These are phyloP conservation scores for Lampris incognitus DNA, from an alignment of 2,113 vertebrate genomes.

Conservation along the genomic window DNA sequence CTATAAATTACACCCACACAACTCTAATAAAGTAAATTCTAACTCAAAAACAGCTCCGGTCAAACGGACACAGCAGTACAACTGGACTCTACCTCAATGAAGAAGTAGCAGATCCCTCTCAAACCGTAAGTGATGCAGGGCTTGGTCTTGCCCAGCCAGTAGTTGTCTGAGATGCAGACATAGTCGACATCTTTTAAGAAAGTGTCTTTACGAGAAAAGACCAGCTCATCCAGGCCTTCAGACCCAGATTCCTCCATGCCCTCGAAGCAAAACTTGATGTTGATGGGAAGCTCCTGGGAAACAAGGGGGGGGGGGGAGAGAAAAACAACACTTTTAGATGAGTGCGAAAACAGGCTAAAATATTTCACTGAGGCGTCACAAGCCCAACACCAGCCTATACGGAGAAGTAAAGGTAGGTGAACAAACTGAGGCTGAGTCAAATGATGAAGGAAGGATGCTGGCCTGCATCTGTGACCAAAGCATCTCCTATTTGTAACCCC, in stretches of 20 bases:
- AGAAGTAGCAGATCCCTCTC: constrained; percentile 95
- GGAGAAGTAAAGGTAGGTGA: too few species aligned
- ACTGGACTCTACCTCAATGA: constrained; percentile 82
- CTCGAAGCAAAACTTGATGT: constrained; percentile 95
- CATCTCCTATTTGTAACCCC: too few species aligned
- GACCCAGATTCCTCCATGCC: constrained; percentile 99
- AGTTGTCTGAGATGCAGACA: constrained; percentile 97
- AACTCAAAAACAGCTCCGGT: not conserved
- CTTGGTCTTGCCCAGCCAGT: constrained; percentile 97
- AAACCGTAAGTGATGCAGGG: constrained; percentile 97
- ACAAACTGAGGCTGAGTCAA: too few species aligned
- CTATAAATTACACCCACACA: too few species aligned
- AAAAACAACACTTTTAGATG: too few species aligned
- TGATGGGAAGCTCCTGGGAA: constrained; percentile 92
- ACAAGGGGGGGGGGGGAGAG: not conserved
- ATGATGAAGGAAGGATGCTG: too few species aligned
- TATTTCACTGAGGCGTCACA: not conserved
- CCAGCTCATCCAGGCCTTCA: constrained; percentile 92
- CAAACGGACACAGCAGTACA: not conserved
- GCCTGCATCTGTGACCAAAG: too few species aligned
- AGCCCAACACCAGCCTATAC: too few species aligned
- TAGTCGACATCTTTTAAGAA: constrained; percentile 96
- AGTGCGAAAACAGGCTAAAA: not conserved
- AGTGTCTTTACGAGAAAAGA: constrained; percentile 86
- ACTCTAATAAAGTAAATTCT: too few species aligned